Percentiles rank a stretch among this genome's conserved stretches.
Evolutionary conservation across 2,797 vertebrate species (phyloP).

Genomic region (Oophaga sylvatica): DNA sequence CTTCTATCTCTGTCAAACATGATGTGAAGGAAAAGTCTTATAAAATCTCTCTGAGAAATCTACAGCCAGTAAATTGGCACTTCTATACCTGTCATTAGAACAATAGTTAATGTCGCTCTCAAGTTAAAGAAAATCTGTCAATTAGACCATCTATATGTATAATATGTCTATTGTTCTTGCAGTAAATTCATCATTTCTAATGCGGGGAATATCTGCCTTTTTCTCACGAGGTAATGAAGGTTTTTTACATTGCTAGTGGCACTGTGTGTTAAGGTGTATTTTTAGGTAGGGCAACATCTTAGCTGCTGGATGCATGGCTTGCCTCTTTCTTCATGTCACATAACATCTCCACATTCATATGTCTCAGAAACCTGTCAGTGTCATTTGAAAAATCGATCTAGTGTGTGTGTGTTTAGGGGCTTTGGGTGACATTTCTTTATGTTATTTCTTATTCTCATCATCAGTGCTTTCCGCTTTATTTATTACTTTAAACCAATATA

Average conservation of each 20-base stretch:
- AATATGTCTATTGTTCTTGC: conserved; percentile 56
- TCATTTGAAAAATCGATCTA: conserved; percentile 41
- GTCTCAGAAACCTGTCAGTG: conserved; percentile 40
- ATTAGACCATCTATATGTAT: conserved; percentile 57
- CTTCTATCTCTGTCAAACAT: conserved; percentile 58
- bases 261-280: conserved; percentile 35
- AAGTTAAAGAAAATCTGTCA: conserved; percentile 60
- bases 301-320: conserved; percentile 36
- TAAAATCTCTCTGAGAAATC: conserved; percentile 40
- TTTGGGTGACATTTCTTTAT: conserved; percentile 17
- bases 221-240: conserved; percentile 15
- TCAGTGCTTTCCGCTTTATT: neutral
- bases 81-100: conserved; percentile 59
- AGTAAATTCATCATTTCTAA: conserved; percentile 40
- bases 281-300: conserved; percentile 38
- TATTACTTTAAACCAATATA: neutral
- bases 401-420: conserved; percentile 21
- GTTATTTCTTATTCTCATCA: conserved; percentile 22
- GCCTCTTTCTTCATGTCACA: conserved; percentile 38
- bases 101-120: conserved; percentile 57
- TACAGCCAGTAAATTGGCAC: conserved; percentile 57
- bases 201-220: conserved; percentile 20
- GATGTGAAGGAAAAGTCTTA: conserved; percentile 38
- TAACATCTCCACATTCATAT: conserved; percentile 43
- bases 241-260: conserved; percentile 33